Evolutionary conservation across 2,888 invertebrate species (phyloP).

Genomic region (Dolomedes plantarius): DNA sequence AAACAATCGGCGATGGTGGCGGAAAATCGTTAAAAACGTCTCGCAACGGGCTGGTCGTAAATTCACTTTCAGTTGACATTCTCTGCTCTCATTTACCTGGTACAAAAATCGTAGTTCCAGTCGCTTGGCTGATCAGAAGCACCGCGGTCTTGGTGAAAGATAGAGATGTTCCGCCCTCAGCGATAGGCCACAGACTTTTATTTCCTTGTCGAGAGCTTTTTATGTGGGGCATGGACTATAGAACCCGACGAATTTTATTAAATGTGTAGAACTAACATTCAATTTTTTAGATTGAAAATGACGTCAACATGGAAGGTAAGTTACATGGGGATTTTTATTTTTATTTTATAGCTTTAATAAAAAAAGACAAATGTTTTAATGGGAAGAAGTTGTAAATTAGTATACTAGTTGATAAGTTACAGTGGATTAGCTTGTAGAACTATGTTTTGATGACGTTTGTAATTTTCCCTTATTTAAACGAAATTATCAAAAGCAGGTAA

Average conservation of each 20-base stretch:
- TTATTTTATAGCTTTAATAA: too few relatives aligned
- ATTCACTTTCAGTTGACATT: conserved; percentile 54
- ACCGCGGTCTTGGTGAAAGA: background rate
- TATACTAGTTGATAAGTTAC: too few relatives aligned
- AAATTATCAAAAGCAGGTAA: too few relatives aligned
- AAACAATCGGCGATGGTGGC: conserved; percentile 53
- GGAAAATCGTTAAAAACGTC: conserved; percentile 64
- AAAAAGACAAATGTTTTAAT: too few relatives aligned
- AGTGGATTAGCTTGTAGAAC: too few relatives aligned
- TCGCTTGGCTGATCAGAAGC: conserved; percentile 30
- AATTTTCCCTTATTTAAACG: too few relatives aligned
- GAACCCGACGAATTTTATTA: too few relatives aligned
- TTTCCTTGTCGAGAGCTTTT: background rate
- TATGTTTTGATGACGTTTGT: too few relatives aligned
- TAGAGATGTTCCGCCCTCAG: background rate
- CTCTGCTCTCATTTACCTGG: conserved; percentile 69
- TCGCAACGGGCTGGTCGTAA: conserved; percentile 54
- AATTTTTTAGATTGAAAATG: background rate
- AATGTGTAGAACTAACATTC: too few relatives aligned
- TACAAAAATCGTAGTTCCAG: conserved; percentile 62
- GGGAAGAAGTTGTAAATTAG: too few relatives aligned
- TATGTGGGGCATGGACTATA: background rate
- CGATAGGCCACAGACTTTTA: background rate
- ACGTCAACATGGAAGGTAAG: background rate
- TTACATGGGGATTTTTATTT: background rate